phyloP scores from a whole-genome alignment of 2,888 invertebrate genomes.

The Agonum fuliginosum region DNA sequence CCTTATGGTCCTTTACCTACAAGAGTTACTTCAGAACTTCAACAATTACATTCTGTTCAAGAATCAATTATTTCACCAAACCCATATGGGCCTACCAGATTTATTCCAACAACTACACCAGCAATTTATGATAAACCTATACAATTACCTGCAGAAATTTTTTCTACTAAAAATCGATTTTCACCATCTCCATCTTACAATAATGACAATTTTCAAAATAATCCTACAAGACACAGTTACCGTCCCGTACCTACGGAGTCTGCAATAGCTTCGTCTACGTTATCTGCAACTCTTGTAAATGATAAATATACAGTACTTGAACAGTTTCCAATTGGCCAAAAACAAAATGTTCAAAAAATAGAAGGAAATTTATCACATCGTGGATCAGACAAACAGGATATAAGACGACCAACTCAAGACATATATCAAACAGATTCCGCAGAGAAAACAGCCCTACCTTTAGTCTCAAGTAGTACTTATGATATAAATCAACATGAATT shows the following conservation, averaged over 20 bases:
- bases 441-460: conserved; percentile 38
- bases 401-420: conserved; percentile 53
- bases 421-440: conserved; percentile 56
- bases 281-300: conserved; percentile 57
- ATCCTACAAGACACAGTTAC: conserved; percentile 42
- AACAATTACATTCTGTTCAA: conserved; percentile 37
- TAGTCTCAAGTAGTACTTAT: conserved; percentile 37
- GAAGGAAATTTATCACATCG: conserved; percentile 62
- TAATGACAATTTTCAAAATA: conserved; percentile 31
- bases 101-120: conserved; percentile 42
- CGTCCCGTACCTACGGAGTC: conserved; percentile 29
- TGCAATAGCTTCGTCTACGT: conserved; percentile 45
- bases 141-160: conserved; percentile 45
- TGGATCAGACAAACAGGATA: conserved; percentile 11
- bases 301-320: conserved; percentile 68
- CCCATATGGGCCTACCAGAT: conserved; percentile 52
- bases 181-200: conserved; percentile 10
- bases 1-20: conserved; percentile 56
- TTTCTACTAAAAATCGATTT: conserved; percentile 53
- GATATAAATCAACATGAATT: neutral
- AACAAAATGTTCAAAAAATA: conserved; percentile 48
- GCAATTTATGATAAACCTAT: conserved; percentile 20
- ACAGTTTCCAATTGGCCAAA: conserved; percentile 65
- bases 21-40: conserved; percentile 25
- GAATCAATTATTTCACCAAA: conserved; percentile 45